Evolutionary conservation across 2,888 invertebrate genomes (phyloP), one percentile per base, ranked within the genome.

Genomic region (Meteorus cinctellus): DNA sequence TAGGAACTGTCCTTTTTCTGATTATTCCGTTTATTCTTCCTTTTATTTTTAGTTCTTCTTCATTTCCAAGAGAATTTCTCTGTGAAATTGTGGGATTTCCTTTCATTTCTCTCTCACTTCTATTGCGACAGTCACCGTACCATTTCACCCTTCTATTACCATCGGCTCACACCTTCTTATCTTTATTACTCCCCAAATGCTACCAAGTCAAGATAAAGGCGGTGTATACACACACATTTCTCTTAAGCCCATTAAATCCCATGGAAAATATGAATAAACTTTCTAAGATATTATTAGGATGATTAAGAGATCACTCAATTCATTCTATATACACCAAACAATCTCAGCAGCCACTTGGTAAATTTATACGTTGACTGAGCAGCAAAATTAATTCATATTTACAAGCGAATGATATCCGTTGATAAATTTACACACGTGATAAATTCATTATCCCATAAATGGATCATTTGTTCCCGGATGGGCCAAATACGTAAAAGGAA

Each of bases 111-210:
- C 45, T 45, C 45, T 10, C 14, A 45, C 12, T 45, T 14, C 45
- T 10, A 45, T 45, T 16, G n/a, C 48, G 12, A 41, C 41, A 48
- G 16, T n/a, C 48, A 48, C 48, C 48, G 16, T 48, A 5, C n/a
- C 48, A 48, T 48, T 48, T 48, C 48, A 48, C 48, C n/a, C 16
- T n/a, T 48, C 48, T 48, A 48, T 48, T 48, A 48, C 48, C n/a
- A n/a, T 16, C n/a, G 48, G 16, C 48, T 48, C n/a, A 48, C n/a
- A 48, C 48, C n/a, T 48, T 16, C n/a, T 48, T 48, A 48, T 48
- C 48, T 48, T 48, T 48, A 48, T 48, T 48, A 48, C 16, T 48
- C 48, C 16, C 48, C 48, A 48, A 48, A 48, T n/a, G n/a, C 48
- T 48, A 48, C n/a, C 48, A 48, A 14, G n/a, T 48, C 16, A 16